Percentiles rank a stretch among this genome's conserved stretches.
Conservation (phyloP, 1,140 invertebrate genomes). For the Neelides sp. region DNA sequence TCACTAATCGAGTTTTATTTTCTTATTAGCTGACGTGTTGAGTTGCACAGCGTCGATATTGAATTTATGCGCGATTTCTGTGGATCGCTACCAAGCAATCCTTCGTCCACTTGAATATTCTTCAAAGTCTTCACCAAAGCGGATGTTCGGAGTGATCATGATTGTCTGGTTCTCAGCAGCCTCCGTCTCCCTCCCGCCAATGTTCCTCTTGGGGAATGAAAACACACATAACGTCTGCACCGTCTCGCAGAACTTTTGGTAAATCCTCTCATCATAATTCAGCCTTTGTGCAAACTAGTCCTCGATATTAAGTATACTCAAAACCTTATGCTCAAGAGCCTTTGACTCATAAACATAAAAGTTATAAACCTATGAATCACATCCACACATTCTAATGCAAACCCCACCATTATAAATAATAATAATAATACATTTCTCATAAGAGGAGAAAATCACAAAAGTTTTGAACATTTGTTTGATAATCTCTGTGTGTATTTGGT, state of each 20-base stretch:
- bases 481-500: too few species aligned
- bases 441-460: too few species aligned
- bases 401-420: too few species aligned
- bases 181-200: slow-evolving; percentile 73
- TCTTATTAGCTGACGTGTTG: slow-evolving; percentile 60
- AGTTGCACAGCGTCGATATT: slow-evolving; percentile 80
- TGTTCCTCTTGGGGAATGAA: slow-evolving; percentile 77
- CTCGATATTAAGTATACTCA: too few species aligned
- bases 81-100: slow-evolving; percentile 81
- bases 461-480: too few species aligned
- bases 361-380: too few species aligned
- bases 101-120: slow-evolving; percentile 81
- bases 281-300: too few species aligned
- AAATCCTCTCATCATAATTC: slow-evolving; percentile 13
- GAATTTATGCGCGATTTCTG: slow-evolving; percentile 85
- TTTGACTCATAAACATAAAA: too few species aligned
- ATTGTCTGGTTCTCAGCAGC: slow-evolving; percentile 81
- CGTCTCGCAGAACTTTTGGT: slow-evolving; percentile 69
- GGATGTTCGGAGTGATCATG: slow-evolving; percentile 70
- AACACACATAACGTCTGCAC: slow-evolving; percentile 50
- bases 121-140: slow-evolving; percentile 65
- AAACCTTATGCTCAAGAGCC: too few species aligned
- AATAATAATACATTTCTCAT: too few species aligned
- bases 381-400: too few species aligned
- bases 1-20: too few species aligned